Base-by-base conservation (phyloP, 2,797 vertebrate genomes). In the Crocodylus rhombifer region DNA sequence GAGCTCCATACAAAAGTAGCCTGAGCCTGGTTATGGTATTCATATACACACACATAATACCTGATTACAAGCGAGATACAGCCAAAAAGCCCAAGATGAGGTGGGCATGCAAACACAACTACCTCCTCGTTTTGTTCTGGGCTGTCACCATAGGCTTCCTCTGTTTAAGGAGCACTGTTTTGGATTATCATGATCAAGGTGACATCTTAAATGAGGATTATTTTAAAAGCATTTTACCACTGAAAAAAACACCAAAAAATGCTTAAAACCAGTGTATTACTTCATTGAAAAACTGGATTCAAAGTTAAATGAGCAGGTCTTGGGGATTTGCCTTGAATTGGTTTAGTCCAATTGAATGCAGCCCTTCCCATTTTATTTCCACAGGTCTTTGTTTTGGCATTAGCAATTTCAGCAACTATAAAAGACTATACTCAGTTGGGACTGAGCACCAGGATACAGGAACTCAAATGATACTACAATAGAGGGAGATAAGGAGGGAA, bases 261-360 rank as follows among this genome's bases (percentile, higher is more conserved):
- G 18, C 84, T 87, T 33, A 64, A 12, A 75, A 3, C 14, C 67
- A 61, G 23, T 73, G 61, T 84, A 88, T 23, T 17, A 12, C 69
- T 92, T 82, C 61, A 87, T 60, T 82, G 79, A 36, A 86, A 58
- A 33, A 42, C 89, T 51, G 58, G 84, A 64, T 42, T 84, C 73
- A 14, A 0, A 1, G 17, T 30, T 5, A 78, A 4, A 4, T 56
- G 78, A 55, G 78, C 82, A 51, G 17, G 88, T 60, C n/a, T 0
- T 12, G 12, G 14, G 57, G 75, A 58, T 77, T 60, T 77, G 75
- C 67, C 30, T 69, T 69, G 17, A 18, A 69, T 18, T 36, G 33
- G 12, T 77, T 77, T 77, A 60, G n/a, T 77, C 57, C 57, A 5
- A 13, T 57, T 28, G 18, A 77, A 87, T 16, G 87, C 2, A 33